Conservation (phyloP, 2,888 invertebrate genomes). For the Ectropis crepuscularia region DNA sequence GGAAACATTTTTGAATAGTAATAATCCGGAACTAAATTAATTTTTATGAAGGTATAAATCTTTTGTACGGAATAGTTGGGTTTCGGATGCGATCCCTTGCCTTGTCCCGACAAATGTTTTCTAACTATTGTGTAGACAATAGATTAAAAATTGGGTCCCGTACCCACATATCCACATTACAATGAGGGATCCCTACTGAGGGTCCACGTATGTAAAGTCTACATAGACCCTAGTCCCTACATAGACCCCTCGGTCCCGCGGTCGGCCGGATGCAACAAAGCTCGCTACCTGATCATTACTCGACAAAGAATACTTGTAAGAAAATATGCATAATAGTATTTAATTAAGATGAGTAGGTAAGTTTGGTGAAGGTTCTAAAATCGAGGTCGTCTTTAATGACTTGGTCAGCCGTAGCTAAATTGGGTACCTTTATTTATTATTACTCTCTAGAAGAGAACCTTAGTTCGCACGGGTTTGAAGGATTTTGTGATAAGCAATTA, state of each 20-base stretch:
- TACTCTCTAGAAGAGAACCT: no score
- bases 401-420: no score
- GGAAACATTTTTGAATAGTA: no score
- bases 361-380: no score
- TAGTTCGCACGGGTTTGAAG: no score
- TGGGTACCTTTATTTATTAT: no score
- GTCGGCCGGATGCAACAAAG: not conserved
- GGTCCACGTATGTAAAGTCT: constrained; percentile 4
- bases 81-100: not conserved
- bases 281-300: constrained; percentile 3
- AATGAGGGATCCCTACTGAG: constrained; percentile 4
- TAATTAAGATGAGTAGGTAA: no score
- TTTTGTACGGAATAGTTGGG: not conserved
- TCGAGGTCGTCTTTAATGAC: no score
- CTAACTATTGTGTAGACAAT: constrained; percentile 8
- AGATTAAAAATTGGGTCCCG: constrained; percentile 4
- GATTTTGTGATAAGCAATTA: no score
- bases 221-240: not conserved
- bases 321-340: no score
- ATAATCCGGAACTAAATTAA: not conserved
- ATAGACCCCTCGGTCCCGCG: constrained; percentile 3
- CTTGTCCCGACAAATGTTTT: constrained; percentile 1
- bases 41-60: constrained; percentile 7
- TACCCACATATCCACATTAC: constrained; percentile 1
- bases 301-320: no score